Evolutionary conservation across 2,113 vertebrate genomes (phyloP), one percentile per base, ranked within the genome.

Genomic region (Ahaetulla prasina): DNA sequence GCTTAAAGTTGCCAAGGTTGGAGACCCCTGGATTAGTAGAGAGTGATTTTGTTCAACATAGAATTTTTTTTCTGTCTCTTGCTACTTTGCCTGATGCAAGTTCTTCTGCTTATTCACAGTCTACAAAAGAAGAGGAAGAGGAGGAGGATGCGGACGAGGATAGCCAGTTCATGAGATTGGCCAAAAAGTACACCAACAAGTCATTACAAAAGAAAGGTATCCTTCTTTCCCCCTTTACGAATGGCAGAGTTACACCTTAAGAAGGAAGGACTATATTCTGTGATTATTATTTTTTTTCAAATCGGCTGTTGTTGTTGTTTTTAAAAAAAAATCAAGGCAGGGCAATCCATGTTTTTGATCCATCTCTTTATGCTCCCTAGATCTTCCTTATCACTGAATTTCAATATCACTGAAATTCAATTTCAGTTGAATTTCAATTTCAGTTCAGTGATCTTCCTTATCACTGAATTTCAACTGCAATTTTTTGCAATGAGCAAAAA

Each of bases 111-210:
- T 90, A 88, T 94, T 94, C 95, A 84, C 90, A 98, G 98, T 97
- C 97, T 12, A 97, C 98, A 94, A 98, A 98, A 88, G 98, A 97
- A 89, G 97, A 97, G 92, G 96, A 96, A 57, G 97, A 96, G 89
- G 97, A 97, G 93, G 96, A 96, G 55, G 97, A 98, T 1, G 98
- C 98, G 9, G 97, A 98, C 1, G 98, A 97, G 63, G 98, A 98
- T 84, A 99, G 98, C 88, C 98, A 97, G 12, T 99, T 99, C 91
- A 99, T 99, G 99, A 99, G 98, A 94, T 95, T 99, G 80, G 99
- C 99, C 84, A 99, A 98, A 95, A 99, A 99, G 95, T 95, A 98
- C 84, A 99, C 99, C 0, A 98, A 97, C 9, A 99, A 97, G 95
- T 98, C 97, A 2, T 96, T 99, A 20, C 98, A 98, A 96, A 99